Conservation (phyloP, 2,888 invertebrate species). For the Dasypolia templi region DNA sequence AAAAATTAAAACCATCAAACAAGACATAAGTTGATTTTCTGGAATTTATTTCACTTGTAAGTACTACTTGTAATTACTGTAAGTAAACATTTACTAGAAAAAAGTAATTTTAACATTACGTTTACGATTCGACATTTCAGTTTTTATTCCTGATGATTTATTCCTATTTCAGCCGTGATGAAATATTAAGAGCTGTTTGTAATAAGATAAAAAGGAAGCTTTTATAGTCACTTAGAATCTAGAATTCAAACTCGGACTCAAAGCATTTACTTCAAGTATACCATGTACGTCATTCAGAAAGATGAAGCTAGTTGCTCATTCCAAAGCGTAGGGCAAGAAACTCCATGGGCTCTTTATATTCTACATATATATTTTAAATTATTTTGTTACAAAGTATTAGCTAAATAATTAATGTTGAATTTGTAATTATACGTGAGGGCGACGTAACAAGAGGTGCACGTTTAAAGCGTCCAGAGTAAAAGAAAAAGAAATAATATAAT, state of each 20-base stretch:
- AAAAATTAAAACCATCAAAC: constrained; percentile 10
- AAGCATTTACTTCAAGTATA: neutral
- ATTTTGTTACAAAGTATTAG: neutral
- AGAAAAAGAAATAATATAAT: neutral
- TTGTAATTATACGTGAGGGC: neutral
- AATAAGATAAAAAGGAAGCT: neutral
- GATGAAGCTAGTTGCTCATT: neutral
- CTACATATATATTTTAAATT: too few relatives aligned
- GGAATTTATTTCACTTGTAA: neutral
- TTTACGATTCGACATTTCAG: neutral
- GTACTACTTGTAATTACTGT: too few relatives aligned
- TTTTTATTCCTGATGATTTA: neutral
- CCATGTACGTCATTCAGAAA: neutral
- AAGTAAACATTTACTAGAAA: too few relatives aligned
- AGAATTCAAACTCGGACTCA: too few relatives aligned
- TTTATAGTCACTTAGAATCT: neutral
- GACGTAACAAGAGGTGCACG: neutral
- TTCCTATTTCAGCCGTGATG: neutral
- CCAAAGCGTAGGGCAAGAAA: neutral
- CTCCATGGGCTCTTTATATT: neutral
- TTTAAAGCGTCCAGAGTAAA: neutral
- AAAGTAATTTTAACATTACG: neutral
- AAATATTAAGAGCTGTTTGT: neutral
- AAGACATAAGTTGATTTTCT: neutral
- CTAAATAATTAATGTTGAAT: neutral